Evolutionary conservation across 2,797 vertebrate genomes (phyloP).

Genomic region (Thalassophryne amazonica): DNA sequence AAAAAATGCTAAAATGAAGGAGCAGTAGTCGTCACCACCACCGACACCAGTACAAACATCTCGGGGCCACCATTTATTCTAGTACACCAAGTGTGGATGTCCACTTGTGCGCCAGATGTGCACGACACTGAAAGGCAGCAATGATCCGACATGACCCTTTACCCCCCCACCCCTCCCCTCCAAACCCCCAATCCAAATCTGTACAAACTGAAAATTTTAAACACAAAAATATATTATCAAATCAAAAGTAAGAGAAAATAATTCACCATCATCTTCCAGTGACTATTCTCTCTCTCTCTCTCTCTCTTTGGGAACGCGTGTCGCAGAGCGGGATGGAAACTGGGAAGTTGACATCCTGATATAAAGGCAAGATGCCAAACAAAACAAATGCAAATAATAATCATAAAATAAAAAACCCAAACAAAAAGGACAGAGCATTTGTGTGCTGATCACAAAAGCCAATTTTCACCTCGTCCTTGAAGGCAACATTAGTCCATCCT

Average conservation of each 20-base stretch:
- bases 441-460: constrained; percentile 39
- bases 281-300: constrained; percentile 18
- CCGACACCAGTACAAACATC: constrained; percentile 3
- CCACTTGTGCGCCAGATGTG: constrained; percentile 46
- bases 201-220: constrained; percentile 51
- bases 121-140: constrained; percentile 66
- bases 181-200: constrained; percentile 31
- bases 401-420: constrained; percentile 2
- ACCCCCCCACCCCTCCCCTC: background rate
- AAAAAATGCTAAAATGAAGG: constrained; percentile 16
- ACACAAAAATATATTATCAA: constrained; percentile 73
- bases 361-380: constrained; percentile 54
- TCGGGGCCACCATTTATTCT: constrained; percentile 5
- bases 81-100: constrained; percentile 7
- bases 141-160: constrained; percentile 18
- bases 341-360: constrained; percentile 58
- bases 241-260: constrained; percentile 62
- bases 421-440: constrained; percentile 8
- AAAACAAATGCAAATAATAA: constrained; percentile 19
- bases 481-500: constrained; percentile 50
- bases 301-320: constrained; percentile 44
- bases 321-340: background rate
- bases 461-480: constrained; percentile 45
- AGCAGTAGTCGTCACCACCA: constrained; percentile 43
- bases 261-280: constrained; percentile 53